These are phyloP conservation scores for Diplodus puntazzo DNA, from an alignment of 2,797 vertebrate genomes.

Conservation along the genomic window DNA sequence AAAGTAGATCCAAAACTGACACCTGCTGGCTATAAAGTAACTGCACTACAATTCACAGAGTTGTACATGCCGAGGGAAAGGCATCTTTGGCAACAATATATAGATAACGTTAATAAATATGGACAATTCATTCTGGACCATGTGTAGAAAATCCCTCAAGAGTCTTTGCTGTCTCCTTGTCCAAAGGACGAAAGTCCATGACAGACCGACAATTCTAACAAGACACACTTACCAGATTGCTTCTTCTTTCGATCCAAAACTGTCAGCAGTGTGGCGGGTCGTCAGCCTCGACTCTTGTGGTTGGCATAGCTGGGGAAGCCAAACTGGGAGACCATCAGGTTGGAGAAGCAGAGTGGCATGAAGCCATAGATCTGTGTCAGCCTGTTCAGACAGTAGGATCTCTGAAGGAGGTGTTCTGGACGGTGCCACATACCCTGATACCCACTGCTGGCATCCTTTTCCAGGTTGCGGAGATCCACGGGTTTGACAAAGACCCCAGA, in stretches of 20 bases:
- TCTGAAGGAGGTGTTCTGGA: slow-evolving; percentile 93
- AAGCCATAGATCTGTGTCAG: slow-evolving; percentile 89
- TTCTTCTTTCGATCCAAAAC: background rate
- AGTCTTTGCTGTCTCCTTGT: background rate
- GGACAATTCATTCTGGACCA: background rate
- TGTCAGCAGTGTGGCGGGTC: background rate
- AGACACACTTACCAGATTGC: slow-evolving; percentile 17
- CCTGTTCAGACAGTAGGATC: slow-evolving; percentile 94
- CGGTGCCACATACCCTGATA: slow-evolving; percentile 97
- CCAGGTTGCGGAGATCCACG: slow-evolving; percentile 92
- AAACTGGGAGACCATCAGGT: slow-evolving; percentile 96
- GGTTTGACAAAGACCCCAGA: slow-evolving; percentile 95
- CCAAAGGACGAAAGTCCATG: background rate
- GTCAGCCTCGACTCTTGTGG: slow-evolving; percentile 90
- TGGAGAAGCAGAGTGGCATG: slow-evolving; percentile 95
- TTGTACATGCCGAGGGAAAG: background rate
- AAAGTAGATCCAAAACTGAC: slow-evolving; percentile 1
- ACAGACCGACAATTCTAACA: background rate
- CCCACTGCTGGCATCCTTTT: slow-evolving; percentile 91
- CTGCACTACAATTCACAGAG: slow-evolving; percentile 10
- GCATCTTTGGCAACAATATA: slow-evolving; percentile 25
- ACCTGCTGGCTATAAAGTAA: slow-evolving; percentile 21
- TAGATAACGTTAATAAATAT: slow-evolving; percentile 15
- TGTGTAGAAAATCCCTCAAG: background rate
- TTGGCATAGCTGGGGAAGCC: slow-evolving; percentile 96